Evolutionary conservation across 2,888 invertebrate species (phyloP).

Genomic region (Stenurella melanura): DNA sequence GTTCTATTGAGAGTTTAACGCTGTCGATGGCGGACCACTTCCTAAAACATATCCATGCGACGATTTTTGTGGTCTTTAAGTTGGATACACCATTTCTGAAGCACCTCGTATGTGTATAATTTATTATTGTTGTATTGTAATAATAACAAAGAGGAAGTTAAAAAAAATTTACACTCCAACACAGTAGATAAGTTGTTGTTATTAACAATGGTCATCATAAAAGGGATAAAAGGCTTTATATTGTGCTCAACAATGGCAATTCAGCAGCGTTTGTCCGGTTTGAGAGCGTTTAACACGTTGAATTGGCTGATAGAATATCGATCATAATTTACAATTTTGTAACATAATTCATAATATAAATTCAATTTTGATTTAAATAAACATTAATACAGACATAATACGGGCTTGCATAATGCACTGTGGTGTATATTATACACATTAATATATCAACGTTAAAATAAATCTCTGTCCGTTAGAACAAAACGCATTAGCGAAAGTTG

Average conservation of each 20-base stretch:
- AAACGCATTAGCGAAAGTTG: slow-evolving; percentile 62
- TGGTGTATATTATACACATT: slow-evolving; percentile 41
- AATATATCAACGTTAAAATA: slow-evolving; percentile 58
- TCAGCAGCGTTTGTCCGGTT: slow-evolving; percentile 19
- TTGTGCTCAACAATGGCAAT: slow-evolving; percentile 9
- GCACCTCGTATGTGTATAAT: neutral
- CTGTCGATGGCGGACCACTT: too few species aligned
- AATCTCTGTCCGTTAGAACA: slow-evolving; percentile 59
- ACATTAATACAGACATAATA: slow-evolving; percentile 39
- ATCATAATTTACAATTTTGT: slow-evolving; percentile 47
- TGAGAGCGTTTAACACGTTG: slow-evolving; percentile 28
- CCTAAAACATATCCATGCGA: too few species aligned
- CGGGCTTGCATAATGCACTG: slow-evolving; percentile 48
- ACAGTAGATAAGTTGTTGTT: slow-evolving; percentile 16
- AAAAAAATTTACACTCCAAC: neutral
- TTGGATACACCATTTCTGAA: too few species aligned
- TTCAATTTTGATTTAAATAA: slow-evolving; percentile 50
- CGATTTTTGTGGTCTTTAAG: too few species aligned
- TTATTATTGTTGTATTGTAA: neutral
- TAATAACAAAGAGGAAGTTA: neutral
- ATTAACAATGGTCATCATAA: slow-evolving; percentile 16
- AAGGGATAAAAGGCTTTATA: slow-evolving; percentile 8
- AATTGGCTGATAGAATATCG: slow-evolving; percentile 34
- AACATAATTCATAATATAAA: slow-evolving; percentile 48
- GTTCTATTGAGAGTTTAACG: too few species aligned